Conservation (phyloP, 2,797 vertebrate genomes). For the Cossypha dichroa region DNA sequence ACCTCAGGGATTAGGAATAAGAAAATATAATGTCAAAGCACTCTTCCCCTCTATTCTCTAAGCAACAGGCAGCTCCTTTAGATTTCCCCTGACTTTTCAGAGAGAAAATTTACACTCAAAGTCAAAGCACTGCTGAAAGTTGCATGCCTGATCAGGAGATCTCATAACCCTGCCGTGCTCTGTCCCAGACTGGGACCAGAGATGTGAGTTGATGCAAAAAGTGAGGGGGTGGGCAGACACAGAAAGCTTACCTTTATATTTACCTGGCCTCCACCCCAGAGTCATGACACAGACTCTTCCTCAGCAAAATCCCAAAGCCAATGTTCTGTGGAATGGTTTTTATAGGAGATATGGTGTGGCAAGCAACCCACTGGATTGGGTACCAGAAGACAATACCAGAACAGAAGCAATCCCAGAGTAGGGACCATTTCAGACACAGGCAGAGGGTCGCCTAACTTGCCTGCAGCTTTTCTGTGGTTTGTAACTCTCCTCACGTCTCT, state of each 20-base stretch:
- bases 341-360: accelerated
- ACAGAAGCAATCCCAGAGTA: not conserved
- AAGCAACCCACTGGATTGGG: not conserved
- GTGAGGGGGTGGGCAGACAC: not conserved
- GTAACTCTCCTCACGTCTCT: not conserved
- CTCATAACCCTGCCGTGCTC: not conserved
- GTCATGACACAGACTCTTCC: not conserved
- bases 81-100: not conserved
- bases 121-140: not conserved
- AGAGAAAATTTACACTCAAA: not conserved
- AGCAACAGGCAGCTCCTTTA: slow-evolving; percentile 21
- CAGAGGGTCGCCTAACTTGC: not conserved
- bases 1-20: not conserved
- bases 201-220: not conserved
- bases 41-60: not conserved
- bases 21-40: not conserved
- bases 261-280: not conserved
- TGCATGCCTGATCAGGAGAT: not conserved
- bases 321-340: not conserved
- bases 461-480: not conserved
- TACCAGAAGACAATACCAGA: not conserved
- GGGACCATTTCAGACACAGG: not conserved
- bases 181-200: not conserved
- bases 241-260: not conserved
- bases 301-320: not conserved